Evolutionary conservation across 2,797 vertebrate species (phyloP).

Genomic region (Botia almorhae): DNA sequence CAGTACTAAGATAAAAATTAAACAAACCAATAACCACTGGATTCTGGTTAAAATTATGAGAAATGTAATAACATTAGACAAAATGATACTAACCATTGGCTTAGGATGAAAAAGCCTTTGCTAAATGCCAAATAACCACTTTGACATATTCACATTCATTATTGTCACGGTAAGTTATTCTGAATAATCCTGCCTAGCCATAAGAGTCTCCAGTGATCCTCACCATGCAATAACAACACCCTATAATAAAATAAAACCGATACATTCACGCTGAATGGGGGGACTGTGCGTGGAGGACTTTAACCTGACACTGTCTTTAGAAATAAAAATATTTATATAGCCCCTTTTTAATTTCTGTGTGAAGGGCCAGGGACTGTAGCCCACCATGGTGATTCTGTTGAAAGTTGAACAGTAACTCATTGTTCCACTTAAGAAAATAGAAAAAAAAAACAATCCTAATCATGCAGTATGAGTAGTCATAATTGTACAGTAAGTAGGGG

Average conservation of each 20-base stretch:
- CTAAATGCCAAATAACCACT: slow-evolving; percentile 53
- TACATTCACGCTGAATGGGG: slow-evolving; percentile 68
- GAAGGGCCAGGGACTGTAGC: slow-evolving; percentile 47
- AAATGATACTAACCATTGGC: slow-evolving; percentile 37
- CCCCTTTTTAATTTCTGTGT: slow-evolving; percentile 64
- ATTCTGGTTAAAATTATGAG: slow-evolving; percentile 41
- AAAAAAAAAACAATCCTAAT: slow-evolving; percentile 46
- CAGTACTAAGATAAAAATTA: slow-evolving; percentile 21
- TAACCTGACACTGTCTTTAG: slow-evolving; percentile 70
- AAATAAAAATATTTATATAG: slow-evolving; percentile 72
- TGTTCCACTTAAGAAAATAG: slow-evolving; percentile 47
- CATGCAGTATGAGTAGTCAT: slow-evolving; percentile 46
- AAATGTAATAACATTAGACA: slow-evolving; percentile 40
- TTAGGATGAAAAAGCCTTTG: slow-evolving; percentile 31
- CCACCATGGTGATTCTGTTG: slow-evolving; percentile 48
- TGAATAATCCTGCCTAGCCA: slow-evolving; percentile 58
- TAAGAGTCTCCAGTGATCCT: slow-evolving; percentile 66
- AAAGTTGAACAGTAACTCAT: slow-evolving; percentile 52
- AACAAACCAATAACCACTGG: slow-evolving; percentile 35
- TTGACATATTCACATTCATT: slow-evolving; percentile 67
- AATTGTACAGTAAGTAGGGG: slow-evolving; percentile 52
- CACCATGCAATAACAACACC: slow-evolving; percentile 70
- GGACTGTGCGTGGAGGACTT: slow-evolving; percentile 67
- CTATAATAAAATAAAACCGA: slow-evolving; percentile 71
- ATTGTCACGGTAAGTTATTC: slow-evolving; percentile 59